Conservation (phyloP, 2,797 vertebrate species). For the Anisognathus igniventris region DNA sequence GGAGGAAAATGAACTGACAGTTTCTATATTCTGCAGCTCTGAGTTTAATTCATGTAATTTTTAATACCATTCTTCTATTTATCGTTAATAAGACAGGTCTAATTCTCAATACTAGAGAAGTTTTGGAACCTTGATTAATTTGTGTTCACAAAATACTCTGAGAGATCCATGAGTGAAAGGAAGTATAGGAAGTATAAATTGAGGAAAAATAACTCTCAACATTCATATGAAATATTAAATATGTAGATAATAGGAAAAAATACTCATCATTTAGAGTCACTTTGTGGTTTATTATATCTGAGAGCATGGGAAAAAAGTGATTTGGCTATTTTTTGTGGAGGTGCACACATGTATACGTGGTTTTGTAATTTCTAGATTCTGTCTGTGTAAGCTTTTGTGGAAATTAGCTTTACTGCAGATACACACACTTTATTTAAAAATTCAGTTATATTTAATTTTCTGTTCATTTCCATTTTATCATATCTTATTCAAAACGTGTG, state of each 20-base stretch:
- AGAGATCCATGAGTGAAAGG: background rate
- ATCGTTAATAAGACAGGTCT: background rate
- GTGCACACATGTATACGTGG: accelerated
- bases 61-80: background rate
- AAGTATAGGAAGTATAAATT: background rate
- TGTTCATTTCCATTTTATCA: background rate
- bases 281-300: background rate
- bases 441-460: background rate
- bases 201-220: background rate
- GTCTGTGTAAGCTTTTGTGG: background rate
- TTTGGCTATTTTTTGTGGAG: background rate
- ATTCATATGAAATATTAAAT: background rate
- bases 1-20: background rate
- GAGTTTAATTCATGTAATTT: background rate
- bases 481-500: background rate
- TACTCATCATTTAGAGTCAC: background rate
- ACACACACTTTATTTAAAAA: background rate
- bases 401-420: background rate
- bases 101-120: background rate
- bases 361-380: background rate
- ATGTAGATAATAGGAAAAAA: background rate
- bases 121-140: background rate
- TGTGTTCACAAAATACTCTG: background rate
- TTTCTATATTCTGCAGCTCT: background rate
- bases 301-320: background rate